Evolutionary conservation across 2,113 vertebrate species (phyloP).

Genomic region (Lates calcarifer): DNA sequence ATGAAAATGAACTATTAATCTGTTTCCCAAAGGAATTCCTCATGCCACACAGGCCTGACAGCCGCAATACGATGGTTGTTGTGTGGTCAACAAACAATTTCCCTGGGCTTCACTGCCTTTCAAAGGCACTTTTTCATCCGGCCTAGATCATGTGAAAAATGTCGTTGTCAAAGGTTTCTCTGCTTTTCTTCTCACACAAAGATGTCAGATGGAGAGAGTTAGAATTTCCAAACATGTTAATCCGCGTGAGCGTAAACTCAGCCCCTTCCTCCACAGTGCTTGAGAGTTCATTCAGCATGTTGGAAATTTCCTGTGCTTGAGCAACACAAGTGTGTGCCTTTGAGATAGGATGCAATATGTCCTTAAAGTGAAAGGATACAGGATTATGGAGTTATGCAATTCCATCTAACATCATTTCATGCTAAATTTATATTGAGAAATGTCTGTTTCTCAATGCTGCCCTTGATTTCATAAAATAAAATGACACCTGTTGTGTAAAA

Average conservation of each 20-base stretch:
- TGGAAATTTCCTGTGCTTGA: conserved; percentile 75
- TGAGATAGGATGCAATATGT: conserved; percentile 70
- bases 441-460: conserved; percentile 42
- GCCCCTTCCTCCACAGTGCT: conserved; percentile 72
- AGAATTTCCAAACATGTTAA: conserved; percentile 86
- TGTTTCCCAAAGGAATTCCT: conserved; percentile 87
- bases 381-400: conserved; percentile 59
- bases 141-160: conserved; percentile 86
- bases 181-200: conserved; percentile 85
- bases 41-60: conserved; percentile 81
- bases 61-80: conserved; percentile 83
- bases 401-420: conserved; percentile 35
- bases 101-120: conserved; percentile 88
- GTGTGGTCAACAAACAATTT: conserved; percentile 90
- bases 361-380: conserved; percentile 49
- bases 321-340: conserved; percentile 74
- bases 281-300: conserved; percentile 68
- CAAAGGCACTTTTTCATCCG: conserved; percentile 83
- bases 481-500: conserved; percentile 68
- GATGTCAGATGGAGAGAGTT: conserved; percentile 85
- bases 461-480: conserved; percentile 62
- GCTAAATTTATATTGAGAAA: conserved; percentile 16
- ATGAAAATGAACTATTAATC: conserved; percentile 88
- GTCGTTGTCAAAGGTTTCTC: conserved; percentile 83
- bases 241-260: conserved; percentile 76